These are phyloP conservation scores for Bujurquina vittata DNA, from an alignment of 2,113 vertebrate species.

Conservation along the genomic window DNA sequence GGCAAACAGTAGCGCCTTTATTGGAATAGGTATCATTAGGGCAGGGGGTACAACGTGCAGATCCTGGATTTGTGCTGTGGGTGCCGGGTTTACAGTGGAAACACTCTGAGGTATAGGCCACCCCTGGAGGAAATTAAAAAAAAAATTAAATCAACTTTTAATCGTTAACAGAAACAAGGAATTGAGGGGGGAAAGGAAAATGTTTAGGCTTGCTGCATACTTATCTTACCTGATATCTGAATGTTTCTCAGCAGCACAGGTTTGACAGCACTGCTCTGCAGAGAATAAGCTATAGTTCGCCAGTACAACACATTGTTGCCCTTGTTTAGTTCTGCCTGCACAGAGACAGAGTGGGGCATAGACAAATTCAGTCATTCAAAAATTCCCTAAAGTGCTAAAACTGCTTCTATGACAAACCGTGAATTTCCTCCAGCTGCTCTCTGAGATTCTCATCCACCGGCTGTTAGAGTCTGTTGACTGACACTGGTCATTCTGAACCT, in stretches of 20 bases:
- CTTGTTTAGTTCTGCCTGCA: slow-evolving; percentile 84
- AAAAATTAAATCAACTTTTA: not conserved
- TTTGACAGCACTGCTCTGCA: slow-evolving; percentile 81
- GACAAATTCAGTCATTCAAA: not conserved
- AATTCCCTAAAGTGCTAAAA: not conserved
- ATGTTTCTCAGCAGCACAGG: slow-evolving; percentile 91
- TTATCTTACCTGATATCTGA: slow-evolving; percentile 86
- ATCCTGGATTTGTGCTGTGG: slow-evolving; percentile 82
- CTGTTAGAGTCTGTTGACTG: slow-evolving; percentile 86
- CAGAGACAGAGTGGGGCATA: not conserved
- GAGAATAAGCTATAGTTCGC: slow-evolving; percentile 86
- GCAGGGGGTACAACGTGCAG: slow-evolving; percentile 85
- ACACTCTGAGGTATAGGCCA: slow-evolving; percentile 95
- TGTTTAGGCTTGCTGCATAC: not conserved
- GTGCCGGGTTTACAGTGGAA: slow-evolving; percentile 95
- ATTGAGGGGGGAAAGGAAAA: not conserved
- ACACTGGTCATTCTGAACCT: slow-evolving; percentile 98
- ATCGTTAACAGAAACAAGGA: slow-evolving; percentile 30
- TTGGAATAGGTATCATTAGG: slow-evolving; percentile 85
- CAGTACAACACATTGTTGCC: slow-evolving; percentile 96
- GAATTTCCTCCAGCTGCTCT: slow-evolving; percentile 86
- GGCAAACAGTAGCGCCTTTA: slow-evolving; percentile 89
- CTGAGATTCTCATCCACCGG: slow-evolving; percentile 89
- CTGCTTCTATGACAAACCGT: slow-evolving; percentile 76
- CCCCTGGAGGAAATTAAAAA: slow-evolving; percentile 77